Evolutionary conservation across 2,113 vertebrate species (phyloP), one percentile per base, ranked within the genome.

Genomic region (Menidia beryllina): DNA sequence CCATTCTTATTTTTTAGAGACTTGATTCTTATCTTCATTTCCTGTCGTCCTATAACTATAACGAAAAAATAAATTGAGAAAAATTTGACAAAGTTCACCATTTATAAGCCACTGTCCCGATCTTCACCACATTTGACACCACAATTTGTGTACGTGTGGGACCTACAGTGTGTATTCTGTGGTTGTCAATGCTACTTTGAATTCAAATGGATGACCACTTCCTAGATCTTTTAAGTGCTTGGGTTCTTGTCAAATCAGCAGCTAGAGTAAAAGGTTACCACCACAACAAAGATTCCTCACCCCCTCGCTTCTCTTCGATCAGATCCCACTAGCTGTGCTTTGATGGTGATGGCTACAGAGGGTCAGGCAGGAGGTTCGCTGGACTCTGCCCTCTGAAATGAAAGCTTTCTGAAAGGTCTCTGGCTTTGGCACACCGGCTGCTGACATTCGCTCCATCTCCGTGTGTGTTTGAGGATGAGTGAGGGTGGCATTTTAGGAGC

Each of bases 381-480:
- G 49, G 63, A 81, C 72, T 75, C 51, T 24, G 21, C 36, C 64
- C 61, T 76, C 36, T 19, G 36, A 67, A 58, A 69, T 79, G 56
- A 88, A 88, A 87, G 74, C 47, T 72, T 65, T 55, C 11, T 43
- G 4, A 86, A 90, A 85, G 78, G 82, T 79, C 79, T 58, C 34
- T 13, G 51, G 20, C 21, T 0, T 17, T 7, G 6, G 56, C 65
- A 39, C 54, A 23, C 55, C 26, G 52, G 20, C 38, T 5, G 66
- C 26, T 85, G 81, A 83, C 83, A 77, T 81, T 86, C 74, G 56
- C 43, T 48, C 27, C 54, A 21, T 55, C 57, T 15, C 26, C 50
- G 66, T 72, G 67, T 59, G 56, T 51, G 49, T 65, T 60, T 74
- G 62, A 56, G 75, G 63, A 38, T 25, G 41, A 36, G 54, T 7